Base-by-base conservation (phyloP, 2,113 vertebrate species). In the Forbesichthys agassizii region DNA sequence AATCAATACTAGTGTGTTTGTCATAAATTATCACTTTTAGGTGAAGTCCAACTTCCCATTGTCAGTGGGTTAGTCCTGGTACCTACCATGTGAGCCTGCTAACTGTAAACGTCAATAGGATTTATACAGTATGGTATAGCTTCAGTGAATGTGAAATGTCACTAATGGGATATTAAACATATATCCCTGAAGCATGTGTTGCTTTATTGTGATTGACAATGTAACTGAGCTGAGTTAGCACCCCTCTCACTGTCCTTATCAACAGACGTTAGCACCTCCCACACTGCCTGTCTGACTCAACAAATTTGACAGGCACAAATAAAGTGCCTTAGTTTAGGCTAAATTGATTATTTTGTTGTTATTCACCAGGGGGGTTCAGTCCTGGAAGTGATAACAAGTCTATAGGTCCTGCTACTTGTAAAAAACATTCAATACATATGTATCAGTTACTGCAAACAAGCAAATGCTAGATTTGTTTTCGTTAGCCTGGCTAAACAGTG, bases 181-280 rank as follows among this genome's bases (percentile, higher is more conserved):
- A 11, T 57, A 11, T 46, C 55, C 10, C 11, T 51, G 36, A 42
- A 42, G 36, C 36, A 42, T 42, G 36, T 51, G 3, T 11, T 51
- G 10, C 12, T 51, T 51, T 11, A 54, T n/a, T n/a, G 13, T 5
- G 53, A 14, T 12, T 54, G 12, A 54, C 53, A 5, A 57, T 56
- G 49, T 33, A 55, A 64, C 56, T 47, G 11, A 13, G 1, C 6
- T 61, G n/a, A 27, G 36, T 42, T 42, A 42, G 7, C 36, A 42
- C 36, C 1, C 36, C 7, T 42, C 36, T 42, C 36, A 6, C 54
- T 33, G n/a, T 42, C 5, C 61, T 80, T 75, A 74, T 73, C 61
- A 64, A 13, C 48, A 16, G 48, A 47, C 57, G 33, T 12, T 65
- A 58, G 54, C 55, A 1, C 75, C 70, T 72, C 78, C 79, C 64